Conservation (phyloP, 1,140 invertebrate genomes). For the Caenorhabditis remanei region DNA sequence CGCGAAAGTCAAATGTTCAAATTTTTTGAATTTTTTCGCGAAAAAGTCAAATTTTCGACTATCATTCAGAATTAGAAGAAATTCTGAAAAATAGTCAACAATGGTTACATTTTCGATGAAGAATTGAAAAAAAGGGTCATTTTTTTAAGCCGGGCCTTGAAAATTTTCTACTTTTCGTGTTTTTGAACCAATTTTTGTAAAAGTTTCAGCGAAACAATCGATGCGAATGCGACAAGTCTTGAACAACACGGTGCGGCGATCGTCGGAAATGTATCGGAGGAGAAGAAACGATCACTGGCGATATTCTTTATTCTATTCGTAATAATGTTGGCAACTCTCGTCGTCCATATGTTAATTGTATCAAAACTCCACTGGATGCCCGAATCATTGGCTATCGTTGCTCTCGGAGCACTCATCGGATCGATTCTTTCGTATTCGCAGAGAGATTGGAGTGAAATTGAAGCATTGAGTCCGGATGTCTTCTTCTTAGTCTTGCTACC, state of each 20-base stretch:
- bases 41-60: too few species aligned
- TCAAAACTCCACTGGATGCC: conserved; percentile 95
- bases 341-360: conserved; percentile 93
- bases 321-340: conserved; percentile 87
- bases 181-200: background rate
- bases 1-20: too few species aligned
- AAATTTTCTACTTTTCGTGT: too few species aligned
- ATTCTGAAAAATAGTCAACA: too few species aligned
- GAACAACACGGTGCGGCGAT: conserved; percentile 61
- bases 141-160: too few species aligned
- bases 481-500: conserved; percentile 98
- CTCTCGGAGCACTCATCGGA: conserved; percentile 66
- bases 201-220: conserved; percentile 54
- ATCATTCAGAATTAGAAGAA: too few species aligned
- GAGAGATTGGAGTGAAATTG: conserved; percentile 67
- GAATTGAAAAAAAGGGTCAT: too few species aligned
- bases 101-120: too few species aligned
- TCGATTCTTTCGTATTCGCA: conserved; percentile 63
- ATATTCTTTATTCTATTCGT: conserved; percentile 69
- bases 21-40: too few species aligned
- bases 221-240: conserved; percentile 54
- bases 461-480: conserved; percentile 84
- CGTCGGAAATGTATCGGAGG: conserved; percentile 56
- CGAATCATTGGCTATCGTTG: conserved; percentile 95
- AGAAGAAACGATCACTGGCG: conserved; percentile 62